Evolutionary conservation across 2,113 vertebrate species (phyloP), one percentile per base, ranked within the genome.

Genomic region (Galbula dea): DNA sequence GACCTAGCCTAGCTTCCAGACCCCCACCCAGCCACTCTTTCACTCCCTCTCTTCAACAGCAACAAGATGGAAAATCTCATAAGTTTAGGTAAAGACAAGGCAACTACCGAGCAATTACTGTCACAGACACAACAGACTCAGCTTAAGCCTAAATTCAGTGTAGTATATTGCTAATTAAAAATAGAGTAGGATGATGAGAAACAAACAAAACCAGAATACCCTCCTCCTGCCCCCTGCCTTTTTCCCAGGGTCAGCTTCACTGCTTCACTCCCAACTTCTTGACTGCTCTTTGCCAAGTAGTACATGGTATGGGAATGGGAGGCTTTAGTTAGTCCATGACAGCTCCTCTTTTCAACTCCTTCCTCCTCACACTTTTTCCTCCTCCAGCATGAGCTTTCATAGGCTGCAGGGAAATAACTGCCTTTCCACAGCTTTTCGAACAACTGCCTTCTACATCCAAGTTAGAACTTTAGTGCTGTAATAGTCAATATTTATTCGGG

Each of bases 201-300:
- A 37, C 11, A 48, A 49, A 14, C 10, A 66, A 77, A 77, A 43
- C 30, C 59, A 26, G 65, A 73, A 2, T 6, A 52, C 12, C 11
- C 73, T 34, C 6, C 5, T 3, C 1, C 16, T 30, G 39, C 3
- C 3, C 13, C 24, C 15, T 39, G 9, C 27, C 5, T 69, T 61
- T 23, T 61, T 86, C 30, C 20, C 23, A 43, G 36, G 18, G 12
- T 49, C 29, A 46, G 13, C 62, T 87, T 79, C 34, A 72, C 5
- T 41, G 34, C 29, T 72, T 92, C 34, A 9, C 15, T 66, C 30
- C 48, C 1, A 1, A 10, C 12, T 73, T 39, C n/a, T 54, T 4
- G 14, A 19, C 3, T 71, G 29, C 22, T 18, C 12, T 34, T 8
- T 36, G 2, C 16, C 0, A 5, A 5, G 9, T 0, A 0, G 14